Percentiles rank a stretch among this genome's conserved stretches.
Conservation (phyloP, 92 coral and sea anemone species). For the Porites evermanni region DNA sequence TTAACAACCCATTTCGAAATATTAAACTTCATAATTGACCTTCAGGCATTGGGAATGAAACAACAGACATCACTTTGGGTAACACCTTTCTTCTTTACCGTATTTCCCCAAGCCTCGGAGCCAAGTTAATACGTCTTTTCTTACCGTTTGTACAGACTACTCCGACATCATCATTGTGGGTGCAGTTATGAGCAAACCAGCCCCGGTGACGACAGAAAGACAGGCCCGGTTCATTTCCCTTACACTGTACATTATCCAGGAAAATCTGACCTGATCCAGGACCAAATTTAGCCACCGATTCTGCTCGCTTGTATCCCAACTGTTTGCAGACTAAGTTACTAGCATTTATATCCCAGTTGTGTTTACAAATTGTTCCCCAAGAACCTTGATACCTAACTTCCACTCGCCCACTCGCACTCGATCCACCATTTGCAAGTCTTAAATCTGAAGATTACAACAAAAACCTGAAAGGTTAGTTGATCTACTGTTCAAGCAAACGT, state of each 20-base stretch:
- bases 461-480: not conserved
- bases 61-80: no score
- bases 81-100: no score
- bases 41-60: no score
- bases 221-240: conserved; percentile 39
- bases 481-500: no score
- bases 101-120: no score
- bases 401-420: conserved; percentile 37
- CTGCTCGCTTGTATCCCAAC: conserved; percentile 41
- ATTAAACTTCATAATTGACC: no score
- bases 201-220: conserved; percentile 35
- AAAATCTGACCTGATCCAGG: conserved; percentile 42
- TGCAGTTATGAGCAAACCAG: conserved; percentile 36
- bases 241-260: conserved; percentile 37
- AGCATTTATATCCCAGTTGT: conserved; percentile 26
- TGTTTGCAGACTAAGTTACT: conserved; percentile 46
- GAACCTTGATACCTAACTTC: conserved; percentile 30
- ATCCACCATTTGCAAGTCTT: conserved; percentile 24
- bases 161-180: conserved; percentile 46
- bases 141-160: conserved; percentile 44
- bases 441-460: conserved; percentile 16
- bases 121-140: not conserved
- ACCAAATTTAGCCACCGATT: conserved; percentile 21
- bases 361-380: conserved; percentile 53
- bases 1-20: no score